A percentile compares a stretch with the other conserved stretches of the same genome.
Conservation (phyloP, 2,113 vertebrate species). For the Colius striatus region DNA sequence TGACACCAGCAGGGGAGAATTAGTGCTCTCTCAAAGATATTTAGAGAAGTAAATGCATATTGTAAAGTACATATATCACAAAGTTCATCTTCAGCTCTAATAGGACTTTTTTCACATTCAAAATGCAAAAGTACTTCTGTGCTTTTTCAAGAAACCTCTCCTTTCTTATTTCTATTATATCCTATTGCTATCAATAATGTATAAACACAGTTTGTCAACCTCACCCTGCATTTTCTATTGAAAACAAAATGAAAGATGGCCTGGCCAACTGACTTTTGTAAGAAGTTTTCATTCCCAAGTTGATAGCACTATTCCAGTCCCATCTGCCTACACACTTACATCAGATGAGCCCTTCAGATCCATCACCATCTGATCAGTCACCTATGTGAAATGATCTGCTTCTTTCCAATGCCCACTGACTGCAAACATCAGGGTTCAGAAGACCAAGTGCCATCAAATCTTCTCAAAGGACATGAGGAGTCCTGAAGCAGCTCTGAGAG, state of each 20-base stretch:
- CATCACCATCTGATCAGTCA: neutral
- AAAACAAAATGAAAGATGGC: neutral
- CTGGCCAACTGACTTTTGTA: neutral
- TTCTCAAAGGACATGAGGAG: neutral
- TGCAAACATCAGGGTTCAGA: neutral
- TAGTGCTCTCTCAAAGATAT: neutral
- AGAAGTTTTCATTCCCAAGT: neutral
- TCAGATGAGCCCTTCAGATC: neutral
- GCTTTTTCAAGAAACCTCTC: neutral
- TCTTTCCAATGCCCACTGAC: neutral
- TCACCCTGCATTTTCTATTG: neutral
- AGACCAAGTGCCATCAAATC: neutral
- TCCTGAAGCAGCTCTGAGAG: neutral
- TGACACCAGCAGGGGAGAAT: neutral
- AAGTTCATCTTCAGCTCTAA: neutral
- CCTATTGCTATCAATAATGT: neutral
- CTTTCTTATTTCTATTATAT: neutral
- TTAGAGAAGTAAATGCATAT: slow-evolving; percentile 13
- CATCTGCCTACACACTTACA: neutral
- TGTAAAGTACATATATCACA: neutral
- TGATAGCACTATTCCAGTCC: neutral
- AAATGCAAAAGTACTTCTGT: neutral
- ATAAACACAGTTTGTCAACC: neutral
- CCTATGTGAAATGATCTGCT: neutral
- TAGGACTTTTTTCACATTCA: neutral